phyloP scores from a whole-genome alignment of 2,797 vertebrate species.

The Danio aesculapii region DNA sequence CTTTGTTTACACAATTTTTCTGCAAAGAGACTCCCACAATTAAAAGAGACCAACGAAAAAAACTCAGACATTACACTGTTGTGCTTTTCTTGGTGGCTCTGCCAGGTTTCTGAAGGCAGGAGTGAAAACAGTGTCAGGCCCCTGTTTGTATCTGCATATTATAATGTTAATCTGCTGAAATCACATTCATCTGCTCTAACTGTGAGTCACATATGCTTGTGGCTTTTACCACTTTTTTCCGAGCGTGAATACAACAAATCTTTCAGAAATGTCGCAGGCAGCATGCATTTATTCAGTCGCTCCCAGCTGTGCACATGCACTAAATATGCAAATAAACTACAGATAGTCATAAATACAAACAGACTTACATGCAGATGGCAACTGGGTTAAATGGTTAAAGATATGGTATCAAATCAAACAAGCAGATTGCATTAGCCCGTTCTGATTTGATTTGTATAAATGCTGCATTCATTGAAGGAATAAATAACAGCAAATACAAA shows the following conservation, averaged over 20 bases:
- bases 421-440: not conserved
- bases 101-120: not conserved
- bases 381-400: slow-evolving; percentile 1
- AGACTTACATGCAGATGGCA: slow-evolving; percentile 2
- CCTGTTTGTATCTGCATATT: slow-evolving; percentile 36
- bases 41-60: too few species aligned
- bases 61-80: not conserved
- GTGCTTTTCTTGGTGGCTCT: not conserved
- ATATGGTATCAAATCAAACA: not conserved
- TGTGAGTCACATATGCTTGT: slow-evolving; percentile 35
- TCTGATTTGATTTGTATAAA: slow-evolving; percentile 1
- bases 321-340: slow-evolving; percentile 25
- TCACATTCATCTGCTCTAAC: slow-evolving; percentile 52
- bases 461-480: too few species aligned
- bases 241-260: slow-evolving; percentile 20
- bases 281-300: not conserved
- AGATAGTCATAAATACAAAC: not conserved
- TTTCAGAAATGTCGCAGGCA: slow-evolving; percentile 1
- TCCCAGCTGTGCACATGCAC: slow-evolving; percentile 10
- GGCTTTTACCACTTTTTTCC: slow-evolving; percentile 22
- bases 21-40: too few species aligned
- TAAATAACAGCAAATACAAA: too few species aligned
- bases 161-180: slow-evolving; percentile 58
- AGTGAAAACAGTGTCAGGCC: slow-evolving; percentile 8
- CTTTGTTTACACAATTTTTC: too few species aligned